Base-by-base conservation (phyloP, 1,140 invertebrate species). In the Drosophila pseudoananassae region DNA sequence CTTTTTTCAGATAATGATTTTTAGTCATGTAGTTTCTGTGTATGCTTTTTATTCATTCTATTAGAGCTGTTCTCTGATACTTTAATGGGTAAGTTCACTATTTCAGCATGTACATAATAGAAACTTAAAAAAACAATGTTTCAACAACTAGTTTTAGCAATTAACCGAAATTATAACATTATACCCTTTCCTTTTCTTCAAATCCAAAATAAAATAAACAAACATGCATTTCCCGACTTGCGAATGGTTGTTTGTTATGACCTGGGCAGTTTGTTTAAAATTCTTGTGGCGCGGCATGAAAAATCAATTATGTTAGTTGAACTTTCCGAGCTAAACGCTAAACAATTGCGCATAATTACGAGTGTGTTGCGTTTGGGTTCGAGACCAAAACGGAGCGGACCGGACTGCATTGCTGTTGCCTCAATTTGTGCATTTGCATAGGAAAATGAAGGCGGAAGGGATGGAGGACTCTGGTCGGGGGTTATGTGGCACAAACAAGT, bases 341-440 rank as follows among this genome's bases (percentile, higher is more conserved):
- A 87, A 83, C 83, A 88, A 87, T 88, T 87, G 83, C 84, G 83
- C 83, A 88, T 88, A 88, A 88, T 88, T 79, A 88, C 71, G 66
- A 69, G 57, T 54, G 61, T 54, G 61, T 54, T 74, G 64, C 55
- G 61, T 57, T 64, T 17, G 60, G 60, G 46, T 17, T 20, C 49
- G 15, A 15, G 17, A 36, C 38, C 29, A 36, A 65, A 20, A 25
- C 45, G 33, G 20, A 25, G 59, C 25, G 25, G 25, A 27, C 25
- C 53, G 20, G 50, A 53, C 78, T 78, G 82, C 82, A 88, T 74
- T 87, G 75, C 83, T 56, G 57, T 52, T 76, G 78, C 76, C 64
- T 75, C 81, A 70, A 85, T 85, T 85, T 75, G 60, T 81, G 82
- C 64, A 85, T 85, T 88, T 85, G 65, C 78, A 85, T 87, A 88